Evolutionary conservation across 64 coral and sea anemone species (phyloP), one percentile per base, ranked within the genome.

Genomic region (Dendrophyllia cribrosa): DNA sequence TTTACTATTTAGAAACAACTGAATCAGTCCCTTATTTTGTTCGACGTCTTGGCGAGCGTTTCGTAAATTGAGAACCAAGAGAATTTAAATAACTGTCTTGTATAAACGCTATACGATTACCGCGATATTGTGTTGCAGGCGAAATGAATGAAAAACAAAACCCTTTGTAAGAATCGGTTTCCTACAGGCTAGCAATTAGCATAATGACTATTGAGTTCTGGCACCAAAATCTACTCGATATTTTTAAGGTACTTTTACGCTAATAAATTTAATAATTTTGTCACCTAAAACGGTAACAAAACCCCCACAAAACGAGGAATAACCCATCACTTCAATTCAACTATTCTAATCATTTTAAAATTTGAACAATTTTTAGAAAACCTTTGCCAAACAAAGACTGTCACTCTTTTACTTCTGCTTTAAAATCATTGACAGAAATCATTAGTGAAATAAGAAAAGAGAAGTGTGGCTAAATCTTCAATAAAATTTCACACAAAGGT

Each of bases 361-460:
- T 24, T 14, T 13, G 12, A 24, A 9, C 49, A 53, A 19, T 19
- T 17, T 64, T 55, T 55, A 47, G 6, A 55, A 77, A 46, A 3
- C 15, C 72, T 11, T 12, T 9, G 8, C n/a, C 20, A 23, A 56
- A 52, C 48, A 77, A 77, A 55, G 4, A 50, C 49, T 9, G n/a
- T 19, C 6, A 77, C 21, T 77, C 21, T 55, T 25, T 55, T 7
- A 11, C 75, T 58, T 56, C 19, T 50, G 19, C 49, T 55, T 51
- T 34, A 34, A 74, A 49, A 75, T 75, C 72, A 75, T 75, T 51
- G 50, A 45, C 43, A 20, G 49, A 77, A 77, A 23, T 77, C 70
- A 73, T 73, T 73, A 47, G 26, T 73, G 70, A 73, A 44, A 52
- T 55, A 12, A 77, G 51, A 10, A 19, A 55, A 24, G 9, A 77